Evolutionary conservation across 2,888 invertebrate genomes (phyloP).

Genomic region (Ectemnius lituratus): DNA sequence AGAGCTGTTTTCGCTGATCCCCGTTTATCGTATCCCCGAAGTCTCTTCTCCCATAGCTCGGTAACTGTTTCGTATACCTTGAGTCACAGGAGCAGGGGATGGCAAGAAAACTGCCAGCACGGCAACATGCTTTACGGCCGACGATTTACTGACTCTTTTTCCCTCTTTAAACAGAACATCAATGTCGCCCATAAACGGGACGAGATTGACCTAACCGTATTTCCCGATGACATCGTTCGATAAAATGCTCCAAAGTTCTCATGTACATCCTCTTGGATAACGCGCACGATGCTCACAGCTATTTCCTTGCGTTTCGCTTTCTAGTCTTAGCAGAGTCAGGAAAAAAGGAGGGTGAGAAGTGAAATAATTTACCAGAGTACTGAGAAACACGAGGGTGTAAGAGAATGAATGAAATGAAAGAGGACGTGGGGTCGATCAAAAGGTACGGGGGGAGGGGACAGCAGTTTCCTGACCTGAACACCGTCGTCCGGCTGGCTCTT

Average conservation of each 20-base stretch:
- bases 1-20: too few relatives aligned
- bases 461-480: constrained; percentile 42
- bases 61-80: background rate
- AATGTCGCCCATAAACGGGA: constrained; percentile 42
- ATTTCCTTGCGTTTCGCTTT: background rate
- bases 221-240: constrained; percentile 24
- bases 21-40: too few relatives aligned
- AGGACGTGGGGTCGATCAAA: constrained; percentile 14
- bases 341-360: background rate
- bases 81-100: background rate
- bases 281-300: too few relatives aligned
- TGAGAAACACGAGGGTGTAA: background rate
- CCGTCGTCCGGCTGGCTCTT: constrained; percentile 34
- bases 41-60: too few relatives aligned
- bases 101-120: constrained; percentile 21
- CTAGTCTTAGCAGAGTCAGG: background rate
- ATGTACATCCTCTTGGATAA: background rate
- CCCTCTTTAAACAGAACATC: constrained; percentile 42
- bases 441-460: constrained; percentile 19
- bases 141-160: constrained; percentile 35
- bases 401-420: background rate
- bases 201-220: constrained; percentile 40
- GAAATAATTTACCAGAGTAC: too few relatives aligned
- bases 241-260: constrained; percentile 18
- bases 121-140: constrained; percentile 28